Percentiles rank a stretch among this genome's conserved stretches.
Evolutionary conservation across 2,888 invertebrate species (phyloP).

Genomic region (Lypha dubia): DNA sequence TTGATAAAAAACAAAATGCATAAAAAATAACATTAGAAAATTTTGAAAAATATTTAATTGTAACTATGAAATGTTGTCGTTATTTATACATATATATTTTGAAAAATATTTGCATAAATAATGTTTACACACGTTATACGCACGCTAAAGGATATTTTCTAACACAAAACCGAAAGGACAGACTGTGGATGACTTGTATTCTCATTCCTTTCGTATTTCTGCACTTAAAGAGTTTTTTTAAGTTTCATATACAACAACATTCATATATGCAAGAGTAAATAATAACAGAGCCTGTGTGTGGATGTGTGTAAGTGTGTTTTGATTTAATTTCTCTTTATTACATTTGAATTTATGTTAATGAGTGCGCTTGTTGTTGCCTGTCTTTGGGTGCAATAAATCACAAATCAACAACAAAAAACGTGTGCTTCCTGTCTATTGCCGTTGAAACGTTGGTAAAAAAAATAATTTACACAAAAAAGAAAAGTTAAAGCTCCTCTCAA

Average conservation of each 20-base stretch:
- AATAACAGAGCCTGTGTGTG: background rate
- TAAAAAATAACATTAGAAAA: conserved; percentile 38
- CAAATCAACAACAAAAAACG: conserved; percentile 75
- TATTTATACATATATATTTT: conserved; percentile 17
- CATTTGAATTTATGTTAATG: conserved; percentile 78
- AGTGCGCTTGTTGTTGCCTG: conserved; percentile 66
- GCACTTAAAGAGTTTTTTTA: conserved; percentile 61
- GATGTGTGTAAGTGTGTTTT: conserved; percentile 72
- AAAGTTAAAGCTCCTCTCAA: conserved; percentile 27
- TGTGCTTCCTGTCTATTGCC: conserved; percentile 81
- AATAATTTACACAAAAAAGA: conserved; percentile 9
- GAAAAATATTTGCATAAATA: conserved; percentile 73
- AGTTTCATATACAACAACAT: conserved; percentile 75
- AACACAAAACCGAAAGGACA: conserved; percentile 20
- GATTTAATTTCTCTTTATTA: conserved; percentile 74
- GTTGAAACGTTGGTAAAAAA: conserved; percentile 35
- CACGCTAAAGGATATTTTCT: conserved; percentile 50
- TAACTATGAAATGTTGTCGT: conserved; percentile 38
- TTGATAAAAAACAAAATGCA: background rate
- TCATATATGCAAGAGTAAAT: conserved; percentile 8
- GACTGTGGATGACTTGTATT: conserved; percentile 38
- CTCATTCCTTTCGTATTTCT: conserved; percentile 38
- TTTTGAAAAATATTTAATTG: conserved; percentile 52
- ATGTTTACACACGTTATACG: conserved; percentile 68
- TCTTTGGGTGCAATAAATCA: conserved; percentile 73